Base-by-base conservation (phyloP, 2,888 invertebrate genomes). In the Athalia rosae region DNA sequence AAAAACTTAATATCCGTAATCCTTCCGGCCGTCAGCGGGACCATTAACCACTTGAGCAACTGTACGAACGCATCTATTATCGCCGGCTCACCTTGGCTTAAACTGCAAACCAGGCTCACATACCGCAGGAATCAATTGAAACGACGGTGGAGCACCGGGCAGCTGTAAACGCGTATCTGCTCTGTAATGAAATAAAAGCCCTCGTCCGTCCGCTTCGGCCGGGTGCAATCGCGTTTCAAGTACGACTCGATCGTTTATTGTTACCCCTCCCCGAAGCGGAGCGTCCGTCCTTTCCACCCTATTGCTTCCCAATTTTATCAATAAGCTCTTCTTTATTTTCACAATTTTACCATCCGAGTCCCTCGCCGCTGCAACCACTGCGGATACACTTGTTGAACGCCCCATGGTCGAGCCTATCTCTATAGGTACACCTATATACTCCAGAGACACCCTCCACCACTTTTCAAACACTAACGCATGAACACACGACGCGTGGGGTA, bases 311-410 rank as follows among this genome's bases (percentile, higher is more conserved):
- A 74, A 74, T 74, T 74, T 74, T 74, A 47, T 61, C 74, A 74
- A 74, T 74, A 74, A 74, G 47, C 61, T 74, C 74, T 74, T 74
- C 74, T 74, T 74, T 74, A 71, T 59, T 67, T 74, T 74, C 61
- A 61, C 61, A 47, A 62, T 61, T 74, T 45, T 45, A 41, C 47
- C 62, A 6, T 13, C 48, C 9, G 64, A 15, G 4, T 59, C 74
- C 62, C 74, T 48, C 13, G 13, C 5, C 11, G 13, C 15, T 74
- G n/a, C 61, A 74, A 74, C 62, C 61, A 41, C 58, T 7, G 28
- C 85, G 85, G 84, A 87, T 88, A 89, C 89, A 89, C 89, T 89
- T 89, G 89, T 89, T 89, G 89, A 89, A 85, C 88, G 86, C 83
- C 79, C 82, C 48, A 61, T 74, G 74, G 61, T 61, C 61, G 74